A percentile compares a stretch with the other conserved stretches of the same genome.
Conservation (phyloP, 2,113 vertebrate species). For the Cervus canadensis region DNA sequence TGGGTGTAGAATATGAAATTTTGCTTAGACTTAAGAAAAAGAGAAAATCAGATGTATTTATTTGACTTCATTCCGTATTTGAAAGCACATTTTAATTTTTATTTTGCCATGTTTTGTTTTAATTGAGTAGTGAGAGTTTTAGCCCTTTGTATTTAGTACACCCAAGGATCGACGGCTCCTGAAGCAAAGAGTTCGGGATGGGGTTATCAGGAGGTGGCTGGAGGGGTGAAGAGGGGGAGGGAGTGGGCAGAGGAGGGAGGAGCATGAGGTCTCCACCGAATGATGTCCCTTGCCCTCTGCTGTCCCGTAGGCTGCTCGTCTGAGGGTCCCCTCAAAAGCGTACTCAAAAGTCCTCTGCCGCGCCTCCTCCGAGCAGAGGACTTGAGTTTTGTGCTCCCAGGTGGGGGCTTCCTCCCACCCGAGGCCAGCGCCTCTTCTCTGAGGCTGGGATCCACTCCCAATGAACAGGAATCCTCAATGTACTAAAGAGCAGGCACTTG, state of each 20-base stretch:
- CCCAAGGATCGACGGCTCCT: constrained; percentile 63
- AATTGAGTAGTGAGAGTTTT: constrained; percentile 77
- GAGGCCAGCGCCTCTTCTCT: background rate
- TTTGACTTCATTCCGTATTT: constrained; percentile 89
- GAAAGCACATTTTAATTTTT: constrained; percentile 86
- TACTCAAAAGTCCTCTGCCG: background rate
- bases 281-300: constrained; percentile 60
- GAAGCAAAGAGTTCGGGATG: constrained; percentile 15
- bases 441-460: background rate
- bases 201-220: background rate
- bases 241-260: background rate
- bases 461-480: constrained; percentile 59
- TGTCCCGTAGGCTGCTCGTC: constrained; percentile 40
- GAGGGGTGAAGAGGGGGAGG: background rate
- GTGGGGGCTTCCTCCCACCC: background rate
- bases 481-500: constrained; percentile 77
- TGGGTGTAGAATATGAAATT: constrained; percentile 86
- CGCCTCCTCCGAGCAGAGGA: constrained; percentile 40
- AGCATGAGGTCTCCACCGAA: constrained; percentile 31
- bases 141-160: constrained; percentile 63
- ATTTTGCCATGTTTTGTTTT: constrained; percentile 80
- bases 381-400: constrained; percentile 20
- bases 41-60: constrained; percentile 86
- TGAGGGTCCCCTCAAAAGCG: constrained; percentile 37
- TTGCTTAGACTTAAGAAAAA: constrained; percentile 83